phyloP scores from a whole-genome alignment of 2,113 vertebrate species.

The Serilophus lunatus region DNA sequence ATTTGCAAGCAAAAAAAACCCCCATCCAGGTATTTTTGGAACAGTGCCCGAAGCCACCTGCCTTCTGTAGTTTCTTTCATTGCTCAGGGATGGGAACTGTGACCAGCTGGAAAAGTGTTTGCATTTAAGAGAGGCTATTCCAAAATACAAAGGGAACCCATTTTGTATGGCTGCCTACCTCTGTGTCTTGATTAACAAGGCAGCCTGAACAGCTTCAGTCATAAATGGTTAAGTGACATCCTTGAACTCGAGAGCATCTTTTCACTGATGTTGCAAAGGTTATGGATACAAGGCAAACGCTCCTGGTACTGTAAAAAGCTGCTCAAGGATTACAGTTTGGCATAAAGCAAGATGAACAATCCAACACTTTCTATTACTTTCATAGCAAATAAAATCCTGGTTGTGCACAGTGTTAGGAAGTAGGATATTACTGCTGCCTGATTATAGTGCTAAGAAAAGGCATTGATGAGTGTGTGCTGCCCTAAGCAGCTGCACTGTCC shows the following conservation, averaged over 20 bases:
- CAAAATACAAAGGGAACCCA: background rate
- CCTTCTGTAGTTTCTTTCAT: background rate
- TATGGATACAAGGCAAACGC: background rate
- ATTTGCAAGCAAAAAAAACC: background rate
- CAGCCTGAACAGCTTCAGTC: background rate
- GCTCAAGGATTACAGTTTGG: background rate
- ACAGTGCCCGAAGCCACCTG: background rate
- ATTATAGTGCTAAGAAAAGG: background rate
- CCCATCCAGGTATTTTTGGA: background rate
- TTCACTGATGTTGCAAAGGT: background rate
- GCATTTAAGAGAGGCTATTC: background rate
- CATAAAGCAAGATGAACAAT: background rate
- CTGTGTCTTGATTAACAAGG: background rate
- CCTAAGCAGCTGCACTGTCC: background rate
- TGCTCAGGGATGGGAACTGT: background rate
- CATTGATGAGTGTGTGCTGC: background rate
- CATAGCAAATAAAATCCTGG: background rate
- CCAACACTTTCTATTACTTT: background rate
- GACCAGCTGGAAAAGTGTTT: background rate
- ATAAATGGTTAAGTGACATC: background rate
- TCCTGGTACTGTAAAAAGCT: background rate
- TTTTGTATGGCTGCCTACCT: background rate
- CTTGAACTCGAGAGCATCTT: background rate
- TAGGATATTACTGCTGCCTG: background rate
- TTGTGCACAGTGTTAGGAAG: slow-evolving; percentile 11